These are phyloP conservation scores for Rhinolophus ferrumequinum DNA, from an alignment of 2,113 vertebrate genomes.

Conservation along the genomic window DNA sequence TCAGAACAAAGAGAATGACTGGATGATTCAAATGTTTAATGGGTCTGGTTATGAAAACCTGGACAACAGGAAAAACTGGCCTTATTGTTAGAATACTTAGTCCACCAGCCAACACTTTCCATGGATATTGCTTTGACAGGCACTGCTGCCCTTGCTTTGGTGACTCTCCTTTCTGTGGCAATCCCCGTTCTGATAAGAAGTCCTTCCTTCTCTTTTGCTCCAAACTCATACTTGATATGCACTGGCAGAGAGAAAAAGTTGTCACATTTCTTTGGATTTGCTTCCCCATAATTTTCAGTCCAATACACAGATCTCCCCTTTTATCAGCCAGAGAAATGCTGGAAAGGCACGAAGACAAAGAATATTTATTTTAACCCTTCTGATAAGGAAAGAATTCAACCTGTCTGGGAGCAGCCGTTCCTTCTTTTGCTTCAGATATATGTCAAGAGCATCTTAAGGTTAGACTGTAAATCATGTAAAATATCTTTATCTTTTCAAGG, in stretches of 20 bases:
- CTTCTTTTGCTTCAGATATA: slow-evolving; percentile 77
- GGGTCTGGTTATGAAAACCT: background rate
- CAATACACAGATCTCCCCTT: slow-evolving; percentile 66
- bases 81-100: background rate
- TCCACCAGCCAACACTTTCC: background rate
- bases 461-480: slow-evolving; percentile 82
- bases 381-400: slow-evolving; percentile 81
- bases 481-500: slow-evolving; percentile 80
- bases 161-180: background rate
- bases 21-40: background rate
- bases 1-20: background rate
- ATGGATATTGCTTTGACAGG: background rate
- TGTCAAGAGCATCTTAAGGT: slow-evolving; percentile 83
- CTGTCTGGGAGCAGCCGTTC: slow-evolving; percentile 69
- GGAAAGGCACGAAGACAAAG: slow-evolving; percentile 59
- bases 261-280: slow-evolving; percentile 52
- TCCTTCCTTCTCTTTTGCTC: background rate
- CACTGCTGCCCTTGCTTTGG: background rate
- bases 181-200: background rate
- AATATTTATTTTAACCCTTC: slow-evolving; percentile 82
- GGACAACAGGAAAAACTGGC: background rate
- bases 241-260: background rate
- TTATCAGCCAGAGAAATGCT: slow-evolving; percentile 61
- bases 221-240: background rate
- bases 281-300: slow-evolving; percentile 51